These are phyloP conservation scores for Catharus bicknelli DNA, from an alignment of 2,113 vertebrate genomes.

Conservation along the genomic window DNA sequence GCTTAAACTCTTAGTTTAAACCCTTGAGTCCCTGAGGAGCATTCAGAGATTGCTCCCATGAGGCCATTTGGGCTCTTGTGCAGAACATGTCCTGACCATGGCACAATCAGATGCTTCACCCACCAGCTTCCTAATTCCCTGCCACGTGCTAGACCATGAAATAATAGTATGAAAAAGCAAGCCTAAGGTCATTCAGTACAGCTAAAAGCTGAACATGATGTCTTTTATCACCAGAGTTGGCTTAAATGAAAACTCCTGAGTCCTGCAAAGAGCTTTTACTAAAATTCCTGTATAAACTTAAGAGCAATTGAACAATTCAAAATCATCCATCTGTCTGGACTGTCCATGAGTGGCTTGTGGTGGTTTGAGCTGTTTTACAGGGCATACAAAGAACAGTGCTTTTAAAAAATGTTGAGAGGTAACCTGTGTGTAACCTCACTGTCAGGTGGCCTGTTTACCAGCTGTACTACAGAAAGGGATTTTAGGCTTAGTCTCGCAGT, in stretches of 20 bases:
- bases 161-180: neutral
- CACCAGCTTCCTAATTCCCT: neutral
- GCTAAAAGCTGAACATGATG: neutral
- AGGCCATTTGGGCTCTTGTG: neutral
- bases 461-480: neutral
- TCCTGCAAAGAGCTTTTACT: neutral
- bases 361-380: neutral
- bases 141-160: neutral
- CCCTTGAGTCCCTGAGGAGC: neutral
- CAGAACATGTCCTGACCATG: neutral
- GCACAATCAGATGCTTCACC: neutral
- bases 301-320: neutral
- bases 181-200: neutral
- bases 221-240: neutral
- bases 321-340: neutral
- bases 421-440: neutral
- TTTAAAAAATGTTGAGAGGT: neutral
- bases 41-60: neutral
- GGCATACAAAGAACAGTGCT: neutral
- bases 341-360: neutral
- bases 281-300: neutral
- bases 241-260: neutral
- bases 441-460: slow-evolving; percentile 3
- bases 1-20: neutral
- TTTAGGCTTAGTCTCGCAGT: neutral